Evolutionary conservation across 1,140 invertebrate species (phyloP).

Genomic region (Gryllus bimaculatus): DNA sequence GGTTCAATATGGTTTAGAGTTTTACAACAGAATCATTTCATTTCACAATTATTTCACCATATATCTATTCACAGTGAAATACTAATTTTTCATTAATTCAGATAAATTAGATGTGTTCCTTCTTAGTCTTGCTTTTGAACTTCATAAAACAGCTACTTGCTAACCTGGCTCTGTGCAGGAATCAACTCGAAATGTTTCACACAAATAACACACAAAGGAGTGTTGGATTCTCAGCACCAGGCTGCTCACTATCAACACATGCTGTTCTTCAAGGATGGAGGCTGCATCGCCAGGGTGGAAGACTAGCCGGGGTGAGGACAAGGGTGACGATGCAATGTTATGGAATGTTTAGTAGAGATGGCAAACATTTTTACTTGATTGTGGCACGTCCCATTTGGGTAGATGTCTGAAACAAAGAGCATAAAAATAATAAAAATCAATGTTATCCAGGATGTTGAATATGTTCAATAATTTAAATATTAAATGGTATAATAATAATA

Average conservation of each 20-base stretch:
- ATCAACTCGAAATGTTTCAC: background rate
- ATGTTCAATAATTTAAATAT: too few relatives aligned
- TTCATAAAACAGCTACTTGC: background rate
- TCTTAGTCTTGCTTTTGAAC: background rate
- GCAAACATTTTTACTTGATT: background rate
- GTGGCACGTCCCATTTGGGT: background rate
- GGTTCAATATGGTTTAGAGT: too few relatives aligned
- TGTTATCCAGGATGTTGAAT: too few relatives aligned
- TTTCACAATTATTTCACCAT: background rate
- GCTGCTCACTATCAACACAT: background rate
- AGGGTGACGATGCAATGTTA: background rate
- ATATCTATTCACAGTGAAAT: background rate
- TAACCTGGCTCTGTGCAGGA: background rate
- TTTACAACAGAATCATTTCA: background rate
- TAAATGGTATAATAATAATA: too few relatives aligned
- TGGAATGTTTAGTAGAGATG: background rate
- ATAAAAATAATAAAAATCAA: background rate
- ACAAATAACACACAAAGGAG: background rate
- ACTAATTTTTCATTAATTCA: background rate
- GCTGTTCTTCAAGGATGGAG: background rate
- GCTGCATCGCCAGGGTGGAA: background rate
- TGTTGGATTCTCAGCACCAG: background rate
- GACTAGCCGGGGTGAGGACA: background rate
- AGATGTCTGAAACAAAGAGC: background rate
- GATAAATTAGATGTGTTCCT: background rate